A percentile compares a stretch with the other conserved stretches of the same genome.
Evolutionary conservation across 2,113 vertebrate species (phyloP).

Genomic region (Ophthalmolycus amberensis): DNA sequence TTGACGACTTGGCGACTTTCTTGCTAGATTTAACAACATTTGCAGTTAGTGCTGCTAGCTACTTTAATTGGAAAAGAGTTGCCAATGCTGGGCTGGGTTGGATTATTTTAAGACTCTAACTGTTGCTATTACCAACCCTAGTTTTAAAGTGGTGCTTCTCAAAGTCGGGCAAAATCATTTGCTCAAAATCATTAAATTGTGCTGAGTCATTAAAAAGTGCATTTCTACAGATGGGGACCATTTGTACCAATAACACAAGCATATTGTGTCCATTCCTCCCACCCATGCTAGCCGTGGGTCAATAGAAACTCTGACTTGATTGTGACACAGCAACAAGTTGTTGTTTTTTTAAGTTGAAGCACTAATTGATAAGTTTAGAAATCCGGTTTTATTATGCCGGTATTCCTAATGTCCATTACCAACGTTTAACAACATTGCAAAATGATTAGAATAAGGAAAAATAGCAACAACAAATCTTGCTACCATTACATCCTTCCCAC

Average conservation of each 20-base stretch:
- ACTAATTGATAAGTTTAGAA: background rate
- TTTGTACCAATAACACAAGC: background rate
- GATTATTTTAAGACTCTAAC: too few species aligned
- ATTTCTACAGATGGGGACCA: background rate
- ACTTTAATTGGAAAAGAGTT: too few species aligned
- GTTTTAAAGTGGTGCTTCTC: background rate
- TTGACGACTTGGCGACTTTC: too few species aligned
- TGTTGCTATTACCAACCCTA: background rate
- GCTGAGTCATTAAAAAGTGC: background rate
- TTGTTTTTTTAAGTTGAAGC: background rate
- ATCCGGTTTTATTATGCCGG: background rate
- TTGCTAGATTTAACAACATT: too few species aligned
- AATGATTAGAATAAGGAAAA: background rate
- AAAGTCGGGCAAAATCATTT: background rate
- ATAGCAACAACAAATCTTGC: background rate
- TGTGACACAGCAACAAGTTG: background rate
- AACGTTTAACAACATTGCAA: background rate
- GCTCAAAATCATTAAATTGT: background rate
- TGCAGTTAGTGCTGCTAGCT: too few species aligned
- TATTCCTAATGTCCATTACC: background rate
- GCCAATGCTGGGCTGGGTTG: too few species aligned
- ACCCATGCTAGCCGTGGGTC: background rate
- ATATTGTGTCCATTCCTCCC: background rate
- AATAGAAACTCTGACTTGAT: background rate
- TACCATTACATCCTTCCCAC: background rate